Evolutionary conservation across 2,888 invertebrate species (phyloP), one percentile per base, ranked within the genome.

Genomic region (Zygogramma bicolorata): DNA sequence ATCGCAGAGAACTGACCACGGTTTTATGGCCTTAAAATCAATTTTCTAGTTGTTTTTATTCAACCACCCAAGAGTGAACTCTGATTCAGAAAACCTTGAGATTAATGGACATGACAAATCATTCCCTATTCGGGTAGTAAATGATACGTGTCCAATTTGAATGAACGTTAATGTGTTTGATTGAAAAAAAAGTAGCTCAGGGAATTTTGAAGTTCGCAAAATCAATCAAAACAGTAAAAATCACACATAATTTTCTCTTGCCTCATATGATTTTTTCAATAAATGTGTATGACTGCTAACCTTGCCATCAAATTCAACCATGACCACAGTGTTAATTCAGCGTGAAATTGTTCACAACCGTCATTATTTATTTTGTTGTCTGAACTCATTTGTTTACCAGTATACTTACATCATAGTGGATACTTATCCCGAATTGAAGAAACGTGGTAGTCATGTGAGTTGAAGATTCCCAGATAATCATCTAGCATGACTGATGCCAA

Each of bases 291-390:
- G 38, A 13, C 18, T 46, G 10, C 20, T 46, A 7, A 31, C 59
- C 65, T 65, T 65, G 65, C 31, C 20, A 63, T 69, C 58, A 22
- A 40, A 42, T 42, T 42, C 65, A 69, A 60, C 75, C 73, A 65
- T 75, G 73, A 75, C 73, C 75, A 73, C 57, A 22, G 59, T 59
- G 67, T 42, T 63, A 63, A 71, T 13, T 3, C 25, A 65, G 31
- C 65, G 53, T 57, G 57, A 65, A 65, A 65, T 65, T 65, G 22
- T 18, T 2, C 22, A 34, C 15, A 57, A n/a, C 38, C 13, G 22
- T 8, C 22, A 42, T 5, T 29, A 58, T 8, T 25, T 13, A 25
- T 27, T 27, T 58, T 25, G n/a, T 8, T 58, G 1, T 46, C 1
- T 46, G 46, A 46, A 46, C 18, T 20, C 20, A 15, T 20, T 46